A percentile compares a stretch with the other conserved stretches of the same genome.
Conservation (phyloP, 2,888 invertebrate species). For the Sussaba pulchella region DNA sequence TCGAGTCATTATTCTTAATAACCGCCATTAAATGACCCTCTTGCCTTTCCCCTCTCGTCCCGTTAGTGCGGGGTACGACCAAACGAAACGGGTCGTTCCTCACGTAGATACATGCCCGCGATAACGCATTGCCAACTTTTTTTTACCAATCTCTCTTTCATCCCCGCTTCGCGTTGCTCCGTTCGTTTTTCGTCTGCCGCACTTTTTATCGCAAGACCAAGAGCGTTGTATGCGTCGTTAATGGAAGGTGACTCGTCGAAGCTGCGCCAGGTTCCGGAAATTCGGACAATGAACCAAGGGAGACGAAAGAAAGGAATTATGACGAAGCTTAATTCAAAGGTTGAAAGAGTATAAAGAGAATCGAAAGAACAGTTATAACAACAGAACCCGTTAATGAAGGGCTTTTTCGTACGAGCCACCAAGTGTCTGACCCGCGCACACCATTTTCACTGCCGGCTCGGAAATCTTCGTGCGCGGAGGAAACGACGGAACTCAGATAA, state of each 20-base stretch:
- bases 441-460: background rate
- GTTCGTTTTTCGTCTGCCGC: slow-evolving; percentile 25
- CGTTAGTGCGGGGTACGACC: slow-evolving; percentile 14
- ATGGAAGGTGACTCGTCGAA: background rate
- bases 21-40: slow-evolving; percentile 71
- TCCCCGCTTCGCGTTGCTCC: background rate
- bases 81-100: slow-evolving; percentile 56
- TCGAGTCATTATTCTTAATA: slow-evolving; percentile 79
- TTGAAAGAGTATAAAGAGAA: background rate
- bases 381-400: background rate
- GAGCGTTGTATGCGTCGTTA: background rate
- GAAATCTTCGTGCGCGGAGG: background rate
- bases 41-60: slow-evolving; percentile 14
- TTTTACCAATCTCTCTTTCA: slow-evolving; percentile 18
- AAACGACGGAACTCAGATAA: slow-evolving; percentile 3
- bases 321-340: background rate
- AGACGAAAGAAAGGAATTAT: background rate
- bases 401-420: background rate
- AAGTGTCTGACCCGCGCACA: slow-evolving; percentile 2
- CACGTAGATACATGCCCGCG: slow-evolving; percentile 56
- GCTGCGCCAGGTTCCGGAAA: background rate
- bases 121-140: slow-evolving; percentile 57
- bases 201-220: slow-evolving; percentile 22
- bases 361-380: background rate
- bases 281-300: background rate